A percentile compares a stretch with the other conserved stretches of the same genome.
Evolutionary conservation across 1,140 invertebrate genomes (phyloP).

Genomic region (Copidosoma floridanum): DNA sequence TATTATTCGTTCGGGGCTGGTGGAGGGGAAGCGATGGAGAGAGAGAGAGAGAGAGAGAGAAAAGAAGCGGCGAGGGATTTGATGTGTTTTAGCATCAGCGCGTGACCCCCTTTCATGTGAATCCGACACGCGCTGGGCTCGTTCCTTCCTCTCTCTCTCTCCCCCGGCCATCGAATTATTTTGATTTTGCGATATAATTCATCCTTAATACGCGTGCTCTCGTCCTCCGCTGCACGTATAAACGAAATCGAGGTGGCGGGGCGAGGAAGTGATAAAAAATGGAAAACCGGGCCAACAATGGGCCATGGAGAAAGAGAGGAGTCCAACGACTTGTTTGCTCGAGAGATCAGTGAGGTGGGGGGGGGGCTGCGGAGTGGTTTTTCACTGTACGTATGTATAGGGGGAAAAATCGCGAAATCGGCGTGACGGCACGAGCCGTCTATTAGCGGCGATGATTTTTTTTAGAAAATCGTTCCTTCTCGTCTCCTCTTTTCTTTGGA

Average conservation of each 20-base stretch:
- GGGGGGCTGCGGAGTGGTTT: too few relatives aligned
- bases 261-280: too few relatives aligned
- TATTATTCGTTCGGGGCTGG: too few relatives aligned
- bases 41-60: background rate
- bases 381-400: too few relatives aligned
- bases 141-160: slow-evolving; percentile 25
- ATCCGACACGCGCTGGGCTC: slow-evolving; percentile 31
- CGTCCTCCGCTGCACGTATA: too few relatives aligned
- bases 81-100: slow-evolving; percentile 40
- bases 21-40: background rate
- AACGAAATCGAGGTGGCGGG: too few relatives aligned
- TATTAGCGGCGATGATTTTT: slow-evolving; percentile 15
- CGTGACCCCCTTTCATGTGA: slow-evolving; percentile 30
- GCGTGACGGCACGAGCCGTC: slow-evolving; percentile 22
- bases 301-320: too few relatives aligned
- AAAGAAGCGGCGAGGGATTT: slow-evolving; percentile 23
- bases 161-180: slow-evolving; percentile 54
- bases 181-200: slow-evolving; percentile 55
- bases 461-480: background rate
- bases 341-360: slow-evolving; percentile 8
- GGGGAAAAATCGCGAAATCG: slow-evolving; percentile 18
- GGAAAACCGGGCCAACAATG: too few relatives aligned
- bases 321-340: slow-evolving; percentile 19
- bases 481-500: background rate
- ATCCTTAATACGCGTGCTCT: slow-evolving; percentile 42